Base-by-base conservation (phyloP, 2,888 invertebrate species). In the Allacma fusca region DNA sequence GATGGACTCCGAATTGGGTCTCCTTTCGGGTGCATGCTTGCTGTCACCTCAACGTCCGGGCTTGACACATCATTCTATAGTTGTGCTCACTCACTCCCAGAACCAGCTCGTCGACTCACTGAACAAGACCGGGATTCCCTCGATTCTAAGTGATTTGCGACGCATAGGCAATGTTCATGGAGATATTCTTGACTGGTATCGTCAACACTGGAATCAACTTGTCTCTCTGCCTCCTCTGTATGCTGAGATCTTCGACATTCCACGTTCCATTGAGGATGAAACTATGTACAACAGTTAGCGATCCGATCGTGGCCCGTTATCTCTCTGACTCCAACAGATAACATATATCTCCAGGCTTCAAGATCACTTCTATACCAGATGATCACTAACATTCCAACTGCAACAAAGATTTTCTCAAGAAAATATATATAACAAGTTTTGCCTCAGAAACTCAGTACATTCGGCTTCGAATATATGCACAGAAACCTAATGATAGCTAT, bases 211-310 rank as follows among this genome's bases (percentile, higher is more conserved):
- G 96, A 91, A 91, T 78, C 91, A 92, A 85, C 90, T 94, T 78
- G 90, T 93, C 80, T 86, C 86, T 80, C 90, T 97, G 85, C 97
- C 97, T 68, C 96, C 97, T 1, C 91, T 98, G 76, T 98, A 96
- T 88, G 93, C 97, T 44, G 98, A 98, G 88, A 96, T 97, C 85
- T 98, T 96, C 88, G 97, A 98, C 90, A 96, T 98, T 88, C 95
- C 96, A 83, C 94, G 93, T 87, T 90, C 91, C 85, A 93, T 92
- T 86, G 93, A 92, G 85, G 92, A 92, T 86, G 84, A 83, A 78
- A 80, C 79, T 24, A 84, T 84, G 84, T 84, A 84, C 79, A 84
- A 83, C 78, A 84, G 82, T 80, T 82, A 83, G 62, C 74, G 7
- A 19, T 62, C 12, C 24, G 12, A 62, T 62, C 26, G 24, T 62